A percentile compares a stretch with the other conserved stretches of the same genome.
Conservation (phyloP, 2,113 vertebrate genomes). For the Platichthys flesus region DNA sequence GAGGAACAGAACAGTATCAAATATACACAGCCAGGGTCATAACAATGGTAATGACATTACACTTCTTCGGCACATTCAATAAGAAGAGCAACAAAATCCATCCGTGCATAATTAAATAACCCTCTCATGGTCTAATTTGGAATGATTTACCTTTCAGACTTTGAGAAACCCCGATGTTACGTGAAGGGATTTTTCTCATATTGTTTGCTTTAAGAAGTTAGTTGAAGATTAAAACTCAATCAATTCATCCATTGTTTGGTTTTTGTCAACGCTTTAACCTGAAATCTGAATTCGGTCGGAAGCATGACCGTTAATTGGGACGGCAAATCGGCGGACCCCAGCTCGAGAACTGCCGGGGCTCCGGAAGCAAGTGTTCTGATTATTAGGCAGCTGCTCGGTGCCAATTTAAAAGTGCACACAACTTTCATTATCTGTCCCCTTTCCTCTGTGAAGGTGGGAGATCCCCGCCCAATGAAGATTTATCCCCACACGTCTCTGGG, state of each 20-base stretch:
- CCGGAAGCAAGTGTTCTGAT: slow-evolving; percentile 33
- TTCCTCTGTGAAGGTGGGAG: slow-evolving; percentile 61
- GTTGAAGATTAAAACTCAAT: not conserved
- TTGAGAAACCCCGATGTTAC: not conserved
- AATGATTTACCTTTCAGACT: not conserved
- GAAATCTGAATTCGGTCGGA: slow-evolving; percentile 3
- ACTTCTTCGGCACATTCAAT: not conserved
- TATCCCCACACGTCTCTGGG: slow-evolving; percentile 56
- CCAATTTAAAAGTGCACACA: slow-evolving; percentile 59
- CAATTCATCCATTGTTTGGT: not conserved
- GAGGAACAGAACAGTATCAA: no score
- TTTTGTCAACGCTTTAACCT: no score
- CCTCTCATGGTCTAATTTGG: not conserved
- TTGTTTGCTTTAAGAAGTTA: not conserved
- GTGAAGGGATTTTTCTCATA: no score
- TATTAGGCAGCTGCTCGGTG: slow-evolving; percentile 52
- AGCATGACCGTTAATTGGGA: slow-evolving; percentile 28
- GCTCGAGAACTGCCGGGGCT: slow-evolving; percentile 1
- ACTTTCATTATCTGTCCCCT: slow-evolving; percentile 54
- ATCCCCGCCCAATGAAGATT: slow-evolving; percentile 67
- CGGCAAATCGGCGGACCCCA: not conserved
- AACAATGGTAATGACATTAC: not conserved
- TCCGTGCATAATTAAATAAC: not conserved
- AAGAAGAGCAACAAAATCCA: not conserved
- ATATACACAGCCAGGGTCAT: no score